A percentile compares a stretch with the other conserved stretches of the same genome.
These are phyloP conservation scores for Punctoribates punctum DNA, from an alignment of 2,888 invertebrate species.

Conservation along the genomic window DNA sequence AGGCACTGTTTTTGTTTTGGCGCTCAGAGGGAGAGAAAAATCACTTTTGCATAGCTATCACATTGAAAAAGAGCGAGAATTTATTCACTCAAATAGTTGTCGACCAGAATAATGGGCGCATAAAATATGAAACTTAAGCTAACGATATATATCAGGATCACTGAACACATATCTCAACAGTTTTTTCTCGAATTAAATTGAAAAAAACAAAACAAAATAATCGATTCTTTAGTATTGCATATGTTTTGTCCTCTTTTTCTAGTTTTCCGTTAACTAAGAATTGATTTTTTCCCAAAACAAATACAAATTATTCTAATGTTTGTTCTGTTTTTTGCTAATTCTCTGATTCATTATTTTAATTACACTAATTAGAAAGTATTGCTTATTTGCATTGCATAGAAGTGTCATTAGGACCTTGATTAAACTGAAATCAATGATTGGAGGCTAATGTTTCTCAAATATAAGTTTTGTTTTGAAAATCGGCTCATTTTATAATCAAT, in stretches of 20 bases:
- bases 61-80: not conserved
- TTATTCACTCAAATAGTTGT: not conserved
- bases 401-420: not conserved
- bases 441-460: not conserved
- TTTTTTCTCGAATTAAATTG: no score
- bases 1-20: not conserved
- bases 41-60: not conserved
- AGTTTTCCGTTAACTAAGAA: not conserved
- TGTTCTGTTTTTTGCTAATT: not conserved
- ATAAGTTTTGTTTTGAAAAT: not conserved
- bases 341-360: conserved; percentile 4
- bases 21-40: not conserved
- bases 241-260: not conserved
- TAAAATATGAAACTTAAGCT: not conserved
- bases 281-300: not conserved
- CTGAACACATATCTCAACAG: no score
- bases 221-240: not conserved
- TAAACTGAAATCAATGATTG: not conserved
- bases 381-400: not conserved
- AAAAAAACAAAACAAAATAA: no score
- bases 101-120: not conserved
- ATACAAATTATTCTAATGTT: not conserved
- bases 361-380: not conserved
- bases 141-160: not conserved
- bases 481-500: no score